Evolutionary conservation across 1,140 invertebrate genomes (phyloP).

Genomic region (Melipona quadrifasciata): DNA sequence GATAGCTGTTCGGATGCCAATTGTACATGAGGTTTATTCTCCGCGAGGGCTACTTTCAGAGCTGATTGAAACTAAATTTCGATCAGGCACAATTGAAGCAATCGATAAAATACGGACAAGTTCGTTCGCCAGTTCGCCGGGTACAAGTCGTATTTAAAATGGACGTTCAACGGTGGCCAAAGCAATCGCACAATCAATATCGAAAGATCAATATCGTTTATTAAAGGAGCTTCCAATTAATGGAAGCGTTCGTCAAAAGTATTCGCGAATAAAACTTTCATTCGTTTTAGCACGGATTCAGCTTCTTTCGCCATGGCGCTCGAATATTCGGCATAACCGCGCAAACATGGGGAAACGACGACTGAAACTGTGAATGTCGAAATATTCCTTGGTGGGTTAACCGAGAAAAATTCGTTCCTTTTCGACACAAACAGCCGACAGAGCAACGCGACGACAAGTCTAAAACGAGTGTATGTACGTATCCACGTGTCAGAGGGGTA

Average conservation of each 20-base stretch:
- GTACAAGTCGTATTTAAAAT: not conserved
- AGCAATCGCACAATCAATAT: not conserved
- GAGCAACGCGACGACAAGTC: not conserved
- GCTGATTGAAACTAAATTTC: not conserved
- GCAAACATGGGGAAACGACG: not conserved
- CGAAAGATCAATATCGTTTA: not conserved
- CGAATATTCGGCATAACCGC: not conserved
- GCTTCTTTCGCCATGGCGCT: no score
- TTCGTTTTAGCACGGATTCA: not conserved
- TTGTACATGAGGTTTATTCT: not conserved
- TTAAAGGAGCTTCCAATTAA: constrained; percentile 7
- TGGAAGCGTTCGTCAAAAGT: not conserved
- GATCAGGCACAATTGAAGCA: not conserved
- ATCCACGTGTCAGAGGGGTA: constrained; percentile 1
- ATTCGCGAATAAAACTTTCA: not conserved
- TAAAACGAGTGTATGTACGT: not conserved
- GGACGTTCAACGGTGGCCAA: not conserved
- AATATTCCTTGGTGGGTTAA: not conserved
- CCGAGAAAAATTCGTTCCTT: not conserved
- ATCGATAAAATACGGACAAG: not conserved
- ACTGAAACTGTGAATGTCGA: not conserved
- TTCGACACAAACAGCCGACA: not conserved
- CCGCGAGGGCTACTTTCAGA: not conserved
- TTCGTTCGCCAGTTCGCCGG: not conserved
- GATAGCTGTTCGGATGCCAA: not conserved